Evolutionary conservation across 2,113 vertebrate species (phyloP).

Genomic region (Macquaria australasica): DNA sequence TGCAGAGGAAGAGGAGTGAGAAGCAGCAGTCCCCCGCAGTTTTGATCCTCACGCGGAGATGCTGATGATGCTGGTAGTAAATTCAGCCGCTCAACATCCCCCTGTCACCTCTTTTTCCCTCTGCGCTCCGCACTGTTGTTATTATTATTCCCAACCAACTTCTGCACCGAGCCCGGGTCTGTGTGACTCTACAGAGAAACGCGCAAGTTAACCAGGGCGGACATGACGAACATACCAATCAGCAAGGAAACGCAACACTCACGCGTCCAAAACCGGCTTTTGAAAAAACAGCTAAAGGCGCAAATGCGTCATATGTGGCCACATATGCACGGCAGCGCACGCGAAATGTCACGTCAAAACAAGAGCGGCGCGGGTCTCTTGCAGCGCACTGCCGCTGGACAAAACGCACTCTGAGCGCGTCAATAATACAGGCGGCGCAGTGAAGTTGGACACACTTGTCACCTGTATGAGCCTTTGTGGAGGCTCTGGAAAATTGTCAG

Average conservation of each 20-base stretch:
- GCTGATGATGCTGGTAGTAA: conserved; percentile 53
- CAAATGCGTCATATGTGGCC: conserved; percentile 63
- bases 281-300: conserved; percentile 13
- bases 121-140: conserved; percentile 10
- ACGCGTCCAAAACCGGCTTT: not conserved
- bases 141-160: conserved; percentile 63
- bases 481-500: conserved; percentile 25
- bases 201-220: conserved; percentile 45
- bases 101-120: conserved; percentile 36
- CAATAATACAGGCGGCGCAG: not conserved
- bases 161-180: conserved; percentile 40
- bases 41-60: conserved; percentile 45
- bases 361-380: conserved; percentile 26
- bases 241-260: conserved; percentile 36
- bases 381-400: conserved; percentile 21
- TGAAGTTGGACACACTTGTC: conserved; percentile 60
- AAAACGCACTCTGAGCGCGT: conserved; percentile 44
- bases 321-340: conserved; percentile 26
- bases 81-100: conserved; percentile 51
- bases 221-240: conserved; percentile 53
- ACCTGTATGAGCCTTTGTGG: conserved; percentile 62
- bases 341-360: conserved; percentile 56
- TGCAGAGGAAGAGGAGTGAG: conserved; percentile 38
- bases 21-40: conserved; percentile 51
- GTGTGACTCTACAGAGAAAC: conserved; percentile 20